These are phyloP conservation scores for Callyntrura guangdongensis DNA, from an alignment of 2,888 invertebrate genomes.

Conservation along the genomic window DNA sequence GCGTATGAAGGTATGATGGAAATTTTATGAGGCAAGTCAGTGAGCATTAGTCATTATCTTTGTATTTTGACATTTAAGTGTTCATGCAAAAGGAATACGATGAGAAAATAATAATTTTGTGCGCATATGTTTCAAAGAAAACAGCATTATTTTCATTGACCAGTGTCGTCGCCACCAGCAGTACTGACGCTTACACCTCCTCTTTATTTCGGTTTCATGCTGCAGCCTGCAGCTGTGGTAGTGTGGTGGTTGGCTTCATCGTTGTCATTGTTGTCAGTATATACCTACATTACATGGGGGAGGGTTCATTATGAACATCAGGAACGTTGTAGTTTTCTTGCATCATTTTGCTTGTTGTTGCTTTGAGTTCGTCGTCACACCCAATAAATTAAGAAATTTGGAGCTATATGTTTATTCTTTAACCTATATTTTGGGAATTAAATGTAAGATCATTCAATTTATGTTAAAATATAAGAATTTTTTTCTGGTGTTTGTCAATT, in stretches of 20 bases:
- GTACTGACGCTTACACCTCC: neutral
- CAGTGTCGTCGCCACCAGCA: neutral
- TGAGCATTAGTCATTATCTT: constrained; percentile 5
- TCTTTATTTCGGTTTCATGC: neutral
- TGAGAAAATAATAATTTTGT: constrained; percentile 34
- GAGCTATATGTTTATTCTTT: too few species aligned
- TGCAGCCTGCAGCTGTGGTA: neutral
- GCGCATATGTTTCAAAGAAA: constrained; percentile 21
- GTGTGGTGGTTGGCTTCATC: neutral
- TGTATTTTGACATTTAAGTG: constrained; percentile 23
- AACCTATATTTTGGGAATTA: too few species aligned
- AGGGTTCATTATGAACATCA: too few species aligned
- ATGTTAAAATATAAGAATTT: too few species aligned
- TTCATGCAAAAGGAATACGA: neutral
- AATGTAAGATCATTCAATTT: too few species aligned
- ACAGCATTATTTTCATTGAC: constrained; percentile 21
- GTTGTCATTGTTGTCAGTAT: too few species aligned
- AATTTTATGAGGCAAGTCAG: constrained; percentile 18
- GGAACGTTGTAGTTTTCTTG: too few species aligned
- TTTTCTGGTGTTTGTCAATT: too few species aligned
- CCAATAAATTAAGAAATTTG: too few species aligned
- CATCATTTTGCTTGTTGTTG: too few species aligned
- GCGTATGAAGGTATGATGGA: neutral
- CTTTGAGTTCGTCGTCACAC: too few species aligned
- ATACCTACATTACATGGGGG: too few species aligned